phyloP scores from a whole-genome alignment of 2,113 vertebrate species.

The Spermophilus dauricus region DNA sequence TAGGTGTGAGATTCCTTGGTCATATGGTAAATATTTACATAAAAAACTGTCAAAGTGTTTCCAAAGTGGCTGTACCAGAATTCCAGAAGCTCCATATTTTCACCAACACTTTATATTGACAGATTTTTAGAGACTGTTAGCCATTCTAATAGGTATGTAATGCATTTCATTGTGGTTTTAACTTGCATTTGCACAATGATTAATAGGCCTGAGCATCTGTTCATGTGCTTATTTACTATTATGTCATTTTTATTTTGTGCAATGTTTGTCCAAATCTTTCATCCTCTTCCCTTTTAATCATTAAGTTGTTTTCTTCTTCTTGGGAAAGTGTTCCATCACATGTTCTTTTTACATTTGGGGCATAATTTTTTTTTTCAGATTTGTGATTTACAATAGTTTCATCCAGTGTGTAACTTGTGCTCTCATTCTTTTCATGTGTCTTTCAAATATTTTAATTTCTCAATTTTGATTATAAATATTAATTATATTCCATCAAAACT shows the following conservation, averaged over 20 bases:
- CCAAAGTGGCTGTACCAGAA: background rate
- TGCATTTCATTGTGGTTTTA: background rate
- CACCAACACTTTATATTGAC: background rate
- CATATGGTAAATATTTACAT: background rate
- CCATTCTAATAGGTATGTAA: background rate
- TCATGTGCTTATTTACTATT: background rate
- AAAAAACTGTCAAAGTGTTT: background rate
- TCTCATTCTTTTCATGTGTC: background rate
- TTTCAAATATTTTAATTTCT: background rate
- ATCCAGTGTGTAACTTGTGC: background rate
- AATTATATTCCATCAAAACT: background rate
- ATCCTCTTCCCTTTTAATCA: background rate
- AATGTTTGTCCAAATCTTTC: background rate
- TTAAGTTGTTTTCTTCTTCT: background rate
- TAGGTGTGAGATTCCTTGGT: background rate
- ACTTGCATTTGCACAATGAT: background rate
- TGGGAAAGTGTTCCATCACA: background rate
- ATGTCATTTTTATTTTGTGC: background rate
- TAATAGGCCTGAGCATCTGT: background rate
- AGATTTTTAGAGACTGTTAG: background rate
- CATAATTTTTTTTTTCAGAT: background rate
- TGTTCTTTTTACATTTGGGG: background rate
- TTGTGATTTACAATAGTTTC: background rate
- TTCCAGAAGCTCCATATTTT: background rate
- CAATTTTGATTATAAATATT: constrained; percentile 18